These are phyloP conservation scores for Coreoperca whiteheadi DNA, from an alignment of 2,113 vertebrate species.

Conservation along the genomic window DNA sequence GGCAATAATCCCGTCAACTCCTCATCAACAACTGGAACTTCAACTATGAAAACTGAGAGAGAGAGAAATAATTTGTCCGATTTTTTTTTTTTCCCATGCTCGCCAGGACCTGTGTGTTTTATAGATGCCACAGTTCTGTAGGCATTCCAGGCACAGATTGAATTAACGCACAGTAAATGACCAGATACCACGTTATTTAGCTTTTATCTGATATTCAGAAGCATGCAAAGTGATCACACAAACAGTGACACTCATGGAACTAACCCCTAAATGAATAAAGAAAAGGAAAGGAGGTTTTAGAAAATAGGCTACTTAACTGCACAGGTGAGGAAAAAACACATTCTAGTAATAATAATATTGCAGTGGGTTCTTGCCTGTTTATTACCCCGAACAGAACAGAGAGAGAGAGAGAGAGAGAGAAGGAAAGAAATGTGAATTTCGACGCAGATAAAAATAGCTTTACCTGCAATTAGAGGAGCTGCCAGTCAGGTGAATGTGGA, in stretches of 20 bases:
- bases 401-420: neutral
- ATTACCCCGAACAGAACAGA: neutral
- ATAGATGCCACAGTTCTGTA: neutral
- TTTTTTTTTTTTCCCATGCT: neutral
- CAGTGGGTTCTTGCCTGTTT: neutral
- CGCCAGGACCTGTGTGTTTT: neutral
- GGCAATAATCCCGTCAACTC: neutral
- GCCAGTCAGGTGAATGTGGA: neutral
- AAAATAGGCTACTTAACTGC: neutral
- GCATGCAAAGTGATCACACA: neutral
- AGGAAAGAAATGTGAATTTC: neutral
- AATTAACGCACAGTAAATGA: neutral
- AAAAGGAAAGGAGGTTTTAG: neutral
- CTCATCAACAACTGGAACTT: conserved; percentile 15
- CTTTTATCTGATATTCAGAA: neutral
- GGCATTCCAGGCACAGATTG: neutral
- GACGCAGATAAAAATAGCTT: neutral
- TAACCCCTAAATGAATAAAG: neutral
- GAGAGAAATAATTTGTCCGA: neutral
- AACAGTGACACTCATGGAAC: too few relatives aligned
- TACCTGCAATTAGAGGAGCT: conserved; percentile 42
- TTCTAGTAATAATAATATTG: neutral
- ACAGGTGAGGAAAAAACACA: neutral
- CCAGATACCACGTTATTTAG: neutral
- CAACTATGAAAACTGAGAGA: conserved; percentile 14